phyloP scores from a whole-genome alignment of 2,797 vertebrate species.

The Champsocephalus gunnari region DNA sequence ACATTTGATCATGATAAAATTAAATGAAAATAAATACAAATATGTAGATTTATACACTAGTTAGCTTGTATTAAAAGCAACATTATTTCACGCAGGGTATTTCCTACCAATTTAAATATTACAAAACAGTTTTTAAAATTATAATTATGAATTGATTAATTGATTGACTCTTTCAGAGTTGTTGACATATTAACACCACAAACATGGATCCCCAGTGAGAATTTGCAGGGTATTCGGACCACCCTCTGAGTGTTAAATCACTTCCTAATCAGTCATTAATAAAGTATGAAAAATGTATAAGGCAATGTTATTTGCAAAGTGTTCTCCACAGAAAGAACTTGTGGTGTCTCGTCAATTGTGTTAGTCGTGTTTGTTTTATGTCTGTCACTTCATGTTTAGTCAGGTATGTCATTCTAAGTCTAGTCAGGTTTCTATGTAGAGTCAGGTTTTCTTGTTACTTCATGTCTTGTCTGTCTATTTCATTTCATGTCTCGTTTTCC shows the following conservation, averaged over 20 bases:
- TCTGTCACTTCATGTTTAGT: too few species aligned
- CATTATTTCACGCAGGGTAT: neutral
- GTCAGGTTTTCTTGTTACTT: too few species aligned
- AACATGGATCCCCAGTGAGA: constrained; percentile 31
- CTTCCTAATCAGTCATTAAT: constrained; percentile 26
- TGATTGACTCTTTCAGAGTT: neutral
- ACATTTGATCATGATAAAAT: too few species aligned
- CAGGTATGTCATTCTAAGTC: too few species aligned
- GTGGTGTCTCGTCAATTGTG: too few species aligned
- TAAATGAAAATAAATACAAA: too few species aligned
- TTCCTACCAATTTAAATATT: neutral
- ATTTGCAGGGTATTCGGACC: constrained; percentile 27
- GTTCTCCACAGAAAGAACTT: neutral
- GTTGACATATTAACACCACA: constrained; percentile 24
- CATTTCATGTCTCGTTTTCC: too few species aligned
- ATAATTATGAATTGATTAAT: neutral
- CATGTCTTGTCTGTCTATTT: too few species aligned
- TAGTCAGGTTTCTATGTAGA: too few species aligned
- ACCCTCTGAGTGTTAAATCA: constrained; percentile 19
- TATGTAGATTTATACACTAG: neutral
- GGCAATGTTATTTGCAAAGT: constrained; percentile 15
- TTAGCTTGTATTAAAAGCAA: too few species aligned
- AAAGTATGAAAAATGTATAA: constrained; percentile 34
- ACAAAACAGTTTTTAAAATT: neutral
- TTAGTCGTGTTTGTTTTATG: too few species aligned